phyloP scores from a whole-genome alignment of 2,113 vertebrate species.

The Lepisosteus osseus region DNA sequence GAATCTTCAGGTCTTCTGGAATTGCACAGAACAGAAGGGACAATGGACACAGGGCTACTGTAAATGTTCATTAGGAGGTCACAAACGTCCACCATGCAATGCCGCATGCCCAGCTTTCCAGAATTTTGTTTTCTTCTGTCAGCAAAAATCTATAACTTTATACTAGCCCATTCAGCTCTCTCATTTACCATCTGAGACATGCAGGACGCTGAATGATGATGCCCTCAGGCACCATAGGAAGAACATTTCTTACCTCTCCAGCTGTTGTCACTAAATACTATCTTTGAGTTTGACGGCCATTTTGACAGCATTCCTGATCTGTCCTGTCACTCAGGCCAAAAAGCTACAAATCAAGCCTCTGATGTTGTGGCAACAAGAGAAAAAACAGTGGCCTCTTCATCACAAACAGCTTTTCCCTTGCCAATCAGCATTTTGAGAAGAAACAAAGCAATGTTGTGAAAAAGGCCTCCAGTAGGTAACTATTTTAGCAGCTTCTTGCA shows the following conservation, averaged over 20 bases:
- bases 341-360: conserved; percentile 59
- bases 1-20: too few relatives aligned
- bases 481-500: conserved; percentile 20
- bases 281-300: conserved; percentile 54
- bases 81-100: conserved; percentile 9
- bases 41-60: too few relatives aligned
- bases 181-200: conserved; percentile 33
- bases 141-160: conserved; percentile 33
- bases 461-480: conserved; percentile 15
- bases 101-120: background rate
- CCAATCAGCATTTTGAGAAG: conserved; percentile 29
- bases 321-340: conserved; percentile 49
- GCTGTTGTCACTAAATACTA: conserved; percentile 53
- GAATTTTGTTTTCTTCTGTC: conserved; percentile 40
- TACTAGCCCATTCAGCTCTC: conserved; percentile 22
- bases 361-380: conserved; percentile 50
- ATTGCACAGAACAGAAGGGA: too few relatives aligned
- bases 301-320: conserved; percentile 55
- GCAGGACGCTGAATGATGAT: conserved; percentile 54
- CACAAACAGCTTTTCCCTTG: conserved; percentile 43
- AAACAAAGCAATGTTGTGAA: conserved; percentile 27
- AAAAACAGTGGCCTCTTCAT: conserved; percentile 40
- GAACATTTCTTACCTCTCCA: conserved; percentile 51
- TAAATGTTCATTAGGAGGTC: too few relatives aligned
- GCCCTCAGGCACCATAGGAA: conserved; percentile 41